Percentiles rank a stretch among this genome's conserved stretches.
Conservation (phyloP, 1,140 invertebrate genomes). For the Drosophila micromelanica region DNA sequence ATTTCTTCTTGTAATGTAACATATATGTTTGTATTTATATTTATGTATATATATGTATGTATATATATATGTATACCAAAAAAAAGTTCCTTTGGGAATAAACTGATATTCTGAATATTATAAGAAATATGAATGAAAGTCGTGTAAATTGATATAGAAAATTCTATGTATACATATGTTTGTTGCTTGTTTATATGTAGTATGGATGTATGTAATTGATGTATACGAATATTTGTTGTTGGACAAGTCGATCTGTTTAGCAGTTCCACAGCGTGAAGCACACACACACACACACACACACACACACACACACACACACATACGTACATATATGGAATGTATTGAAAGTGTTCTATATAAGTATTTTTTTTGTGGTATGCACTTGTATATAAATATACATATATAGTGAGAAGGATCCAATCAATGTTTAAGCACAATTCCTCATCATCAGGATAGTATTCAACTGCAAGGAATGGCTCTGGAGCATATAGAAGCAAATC, state of each 20-base stretch:
- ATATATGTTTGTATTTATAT: conserved; percentile 23
- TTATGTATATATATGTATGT: conserved; percentile 21
- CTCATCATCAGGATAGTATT: conserved; percentile 24
- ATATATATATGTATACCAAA: conserved; percentile 11
- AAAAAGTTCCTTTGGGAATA: conserved; percentile 6
- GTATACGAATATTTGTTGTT: conserved; percentile 22
- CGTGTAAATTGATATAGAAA: conserved; percentile 61
- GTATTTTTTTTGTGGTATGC: neutral
- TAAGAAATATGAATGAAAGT: conserved; percentile 30
- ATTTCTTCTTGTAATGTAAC: conserved; percentile 20
- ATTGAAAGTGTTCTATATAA: conserved; percentile 6
- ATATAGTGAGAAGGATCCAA: conserved; percentile 2
- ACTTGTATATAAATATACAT: neutral
- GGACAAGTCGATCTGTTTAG: conserved; percentile 19
- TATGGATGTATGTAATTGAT: conserved; percentile 19
- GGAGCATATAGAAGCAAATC: conserved; percentile 32
- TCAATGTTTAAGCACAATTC: conserved; percentile 25
- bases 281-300: conserved; percentile 8
- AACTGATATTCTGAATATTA: conserved; percentile 22
- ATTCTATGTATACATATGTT: conserved; percentile 42
- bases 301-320: conserved; percentile 10
- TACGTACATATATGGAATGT: conserved; percentile 9
- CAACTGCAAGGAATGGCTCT: conserved; percentile 15
- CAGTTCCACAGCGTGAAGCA: conserved; percentile 15
- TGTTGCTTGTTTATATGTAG: conserved; percentile 14